Base-by-base conservation (phyloP, 2,888 invertebrate genomes). In the Lacanobia oleracea region DNA sequence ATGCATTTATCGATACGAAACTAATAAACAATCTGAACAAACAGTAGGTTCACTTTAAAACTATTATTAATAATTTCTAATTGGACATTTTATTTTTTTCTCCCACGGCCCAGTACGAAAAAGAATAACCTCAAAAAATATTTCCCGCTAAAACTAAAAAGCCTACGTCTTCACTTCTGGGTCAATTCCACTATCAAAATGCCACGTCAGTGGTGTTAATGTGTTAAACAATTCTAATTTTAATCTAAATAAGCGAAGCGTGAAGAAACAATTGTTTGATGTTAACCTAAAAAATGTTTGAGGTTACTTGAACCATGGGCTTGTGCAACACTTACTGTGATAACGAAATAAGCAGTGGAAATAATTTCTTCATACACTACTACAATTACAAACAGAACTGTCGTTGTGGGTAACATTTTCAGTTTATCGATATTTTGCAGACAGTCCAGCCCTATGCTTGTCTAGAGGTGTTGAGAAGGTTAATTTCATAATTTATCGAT, bases 191-290 rank as follows among this genome's bases (percentile, higher is more conserved):
- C 79, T 80, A 86, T 83, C 74, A 81, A 75, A 79, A 74, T 67
- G 76, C 85, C 69, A 80, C 84, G 81, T 85, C 86, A 86, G 75
- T 69, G 64, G 60, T 77, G 86, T 80, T 77, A 82, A 87, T 74
- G 83, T 86, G 88, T 83, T 85, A 85, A 86, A 85, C 84, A 82
- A 85, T 83, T 81, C 85, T 84, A 86, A 88, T 86, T 86, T 81
- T 84, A 86, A 87, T 79, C 85, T 85, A 87, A 86, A 87, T 85
- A 82, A 83, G 67, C 74, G 63, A 72, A 72, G 81, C 85, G 83
- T 83, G 84, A 84, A 86, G 78, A 82, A 84, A 87, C 88, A 87
- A 88, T 88, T 83, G 83, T 84, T 78, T 77, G 77, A 70, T 71
- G 76, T 84, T 86, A 84, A 86, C 85, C 85, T 72, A 79, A 73